phyloP scores from a whole-genome alignment of 1,140 invertebrate species.

The Stenopsyche tienmushanensis region DNA sequence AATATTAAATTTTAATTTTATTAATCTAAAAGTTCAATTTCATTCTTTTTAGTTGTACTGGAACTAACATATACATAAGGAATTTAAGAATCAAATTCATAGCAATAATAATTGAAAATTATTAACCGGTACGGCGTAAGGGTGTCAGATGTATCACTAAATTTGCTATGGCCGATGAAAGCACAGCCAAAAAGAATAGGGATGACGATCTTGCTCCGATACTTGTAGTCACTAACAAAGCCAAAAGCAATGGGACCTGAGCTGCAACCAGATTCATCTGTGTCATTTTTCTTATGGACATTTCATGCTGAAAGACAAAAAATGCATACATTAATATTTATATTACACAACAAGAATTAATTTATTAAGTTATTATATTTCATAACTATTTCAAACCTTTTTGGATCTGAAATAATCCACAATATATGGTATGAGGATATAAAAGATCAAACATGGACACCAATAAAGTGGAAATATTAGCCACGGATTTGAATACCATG shows the following conservation, averaged over 20 bases:
- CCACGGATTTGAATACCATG: conserved; percentile 24
- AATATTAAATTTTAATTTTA: conserved; percentile 1
- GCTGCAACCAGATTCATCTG: conserved; percentile 34
- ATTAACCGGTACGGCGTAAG: conserved; percentile 27
- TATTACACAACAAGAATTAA: neutral
- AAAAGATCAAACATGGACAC: conserved; percentile 7
- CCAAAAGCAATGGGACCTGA: conserved; percentile 29
- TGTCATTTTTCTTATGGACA: conserved; percentile 18
- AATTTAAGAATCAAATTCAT: neutral
- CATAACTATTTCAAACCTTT: too few species aligned
- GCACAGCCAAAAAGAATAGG: conserved; percentile 24
- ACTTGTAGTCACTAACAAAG: conserved; percentile 28
- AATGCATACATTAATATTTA: neutral
- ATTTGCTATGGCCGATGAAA: conserved; percentile 29
- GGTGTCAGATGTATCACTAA: conserved; percentile 34
- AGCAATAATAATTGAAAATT: conserved; percentile 7
- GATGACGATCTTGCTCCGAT: conserved; percentile 18
- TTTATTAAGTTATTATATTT: neutral
- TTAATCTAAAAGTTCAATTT: neutral
- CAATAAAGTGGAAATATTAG: conserved; percentile 24
- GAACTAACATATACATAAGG: neutral
- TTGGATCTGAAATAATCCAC: conserved; percentile 9
- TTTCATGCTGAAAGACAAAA: conserved; percentile 28
- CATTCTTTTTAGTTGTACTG: neutral
- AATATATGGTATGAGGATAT: neutral